Evolutionary conservation across 2,888 invertebrate species (phyloP).

Genomic region (Leptopilina drosophilae): DNA sequence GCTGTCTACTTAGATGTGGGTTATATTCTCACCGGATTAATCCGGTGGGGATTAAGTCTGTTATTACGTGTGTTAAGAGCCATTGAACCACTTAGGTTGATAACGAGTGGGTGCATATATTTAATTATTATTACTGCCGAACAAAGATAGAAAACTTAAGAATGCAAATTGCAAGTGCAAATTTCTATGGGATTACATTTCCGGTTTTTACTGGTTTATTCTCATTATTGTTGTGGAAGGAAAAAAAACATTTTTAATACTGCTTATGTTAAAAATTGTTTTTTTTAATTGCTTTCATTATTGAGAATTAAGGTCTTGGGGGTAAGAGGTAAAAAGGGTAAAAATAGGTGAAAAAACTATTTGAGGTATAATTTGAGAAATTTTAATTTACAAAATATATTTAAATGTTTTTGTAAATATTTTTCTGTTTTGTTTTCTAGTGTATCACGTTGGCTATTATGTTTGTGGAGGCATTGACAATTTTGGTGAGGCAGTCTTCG

Average conservation of each 20-base stretch:
- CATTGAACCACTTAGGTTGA: slow-evolving; percentile 32
- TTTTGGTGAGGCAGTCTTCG: slow-evolving; percentile 88
- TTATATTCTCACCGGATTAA: slow-evolving; percentile 53
- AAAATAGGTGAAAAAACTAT: no score
- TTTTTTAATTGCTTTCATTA: no score
- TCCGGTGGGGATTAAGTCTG: slow-evolving; percentile 45
- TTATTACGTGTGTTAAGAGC: slow-evolving; percentile 23
- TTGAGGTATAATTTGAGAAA: no score
- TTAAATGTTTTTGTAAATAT: not conserved
- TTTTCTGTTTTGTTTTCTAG: slow-evolving; percentile 77
- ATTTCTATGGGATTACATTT: slow-evolving; percentile 1
- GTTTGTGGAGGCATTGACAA: slow-evolving; percentile 89
- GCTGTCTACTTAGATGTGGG: slow-evolving; percentile 14
- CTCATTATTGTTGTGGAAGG: no score
- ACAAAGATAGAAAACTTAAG: not conserved
- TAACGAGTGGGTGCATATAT: slow-evolving; percentile 10
- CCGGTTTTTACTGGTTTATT: not conserved
- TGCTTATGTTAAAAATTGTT: no score
- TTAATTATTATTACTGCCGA: slow-evolving; percentile 16
- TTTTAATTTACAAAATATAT: no score
- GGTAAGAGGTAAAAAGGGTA: no score
- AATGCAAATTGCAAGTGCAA: not conserved
- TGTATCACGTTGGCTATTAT: slow-evolving; percentile 87
- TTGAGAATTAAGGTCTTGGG: no score
- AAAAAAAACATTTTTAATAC: no score